Evolutionary conservation across 2,888 invertebrate genomes (phyloP).

Genomic region (Drosophila rubida): DNA sequence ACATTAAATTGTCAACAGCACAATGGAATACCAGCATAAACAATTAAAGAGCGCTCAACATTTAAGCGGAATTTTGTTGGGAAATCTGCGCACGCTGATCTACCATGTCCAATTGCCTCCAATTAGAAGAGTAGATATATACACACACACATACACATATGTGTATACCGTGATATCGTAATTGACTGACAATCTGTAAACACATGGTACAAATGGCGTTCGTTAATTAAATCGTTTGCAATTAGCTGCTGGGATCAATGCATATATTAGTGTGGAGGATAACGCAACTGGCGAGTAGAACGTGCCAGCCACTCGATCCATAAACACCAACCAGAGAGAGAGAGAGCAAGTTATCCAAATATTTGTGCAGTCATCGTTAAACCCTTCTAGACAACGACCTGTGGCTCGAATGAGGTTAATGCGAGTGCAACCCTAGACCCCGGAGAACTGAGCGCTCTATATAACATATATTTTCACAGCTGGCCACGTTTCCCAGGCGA

Average conservation of each 20-base stretch:
- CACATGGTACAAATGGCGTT: slow-evolving; percentile 47
- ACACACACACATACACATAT: neutral
- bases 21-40: slow-evolving; percentile 63
- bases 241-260: slow-evolving; percentile 11
- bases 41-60: slow-evolving; percentile 67
- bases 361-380: slow-evolving; percentile 45
- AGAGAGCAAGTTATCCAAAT: slow-evolving; percentile 28
- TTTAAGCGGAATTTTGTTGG: slow-evolving; percentile 78
- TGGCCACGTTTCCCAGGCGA: slow-evolving; percentile 56
- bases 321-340: slow-evolving; percentile 13
- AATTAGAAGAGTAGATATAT: slow-evolving; percentile 5
- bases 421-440: slow-evolving; percentile 5
- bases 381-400: slow-evolving; percentile 53
- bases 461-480: slow-evolving; percentile 62
- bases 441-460: neutral
- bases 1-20: slow-evolving; percentile 36
- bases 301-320: slow-evolving; percentile 4
- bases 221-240: slow-evolving; percentile 25
- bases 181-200: slow-evolving; percentile 63
- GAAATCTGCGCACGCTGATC: slow-evolving; percentile 46
- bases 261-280: slow-evolving; percentile 3
- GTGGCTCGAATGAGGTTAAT: slow-evolving; percentile 55
- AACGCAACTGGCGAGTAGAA: slow-evolving; percentile 13
- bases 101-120: slow-evolving; percentile 15
- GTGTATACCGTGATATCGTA: neutral